Evolutionary conservation across 2,113 vertebrate species (phyloP), one percentile per base, ranked within the genome.

Genomic region (Xiphorhynchus elegans): DNA sequence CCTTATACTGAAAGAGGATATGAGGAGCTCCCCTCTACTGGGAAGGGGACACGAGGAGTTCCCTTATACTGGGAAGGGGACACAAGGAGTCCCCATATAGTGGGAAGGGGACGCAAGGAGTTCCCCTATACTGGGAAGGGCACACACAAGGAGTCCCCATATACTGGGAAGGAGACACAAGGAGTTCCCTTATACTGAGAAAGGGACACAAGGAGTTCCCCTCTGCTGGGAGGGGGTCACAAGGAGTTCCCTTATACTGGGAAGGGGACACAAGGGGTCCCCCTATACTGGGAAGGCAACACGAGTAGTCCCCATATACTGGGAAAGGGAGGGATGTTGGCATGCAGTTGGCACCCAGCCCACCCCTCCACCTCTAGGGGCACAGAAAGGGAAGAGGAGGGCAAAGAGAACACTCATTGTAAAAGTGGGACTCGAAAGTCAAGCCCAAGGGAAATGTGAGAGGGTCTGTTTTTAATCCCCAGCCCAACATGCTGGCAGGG

Each of bases 241-340:
- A 18, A 47, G 47, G 21, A 11, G 21, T 23, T 20, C 47, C 47
- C 47, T 5, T 47, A 47, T 17, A 23, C 47, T n/a, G n/a, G n/a
- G 46, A 23, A 47, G 46, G 46, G 46, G 46, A 23, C 46, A 47
- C 6, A 17, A 47, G 46, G 46, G 11, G 20, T 21, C 46, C 46
- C 46, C 46, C 10, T 47, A 47, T 16, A 23, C 46, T 47, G 46
- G 20, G 46, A 11, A 21, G 46, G 46, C 39, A 40, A 40, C 63
- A 28, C 0, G 0, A 28, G 84, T n/a, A n/a, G 18, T 5, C 29
- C 44, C 47, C 37, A 9, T 7, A 12, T 15, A 6, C 5, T 0
- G 14, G 42, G 55, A 31, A 66, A 21, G 15, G 60, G 60, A 13
- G 50, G 68, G 64, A 15, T 11, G 28, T 4, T 0, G 1, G 42